Evolutionary conservation across 2,113 vertebrate genomes (phyloP).

Genomic region (Carassius carassius): DNA sequence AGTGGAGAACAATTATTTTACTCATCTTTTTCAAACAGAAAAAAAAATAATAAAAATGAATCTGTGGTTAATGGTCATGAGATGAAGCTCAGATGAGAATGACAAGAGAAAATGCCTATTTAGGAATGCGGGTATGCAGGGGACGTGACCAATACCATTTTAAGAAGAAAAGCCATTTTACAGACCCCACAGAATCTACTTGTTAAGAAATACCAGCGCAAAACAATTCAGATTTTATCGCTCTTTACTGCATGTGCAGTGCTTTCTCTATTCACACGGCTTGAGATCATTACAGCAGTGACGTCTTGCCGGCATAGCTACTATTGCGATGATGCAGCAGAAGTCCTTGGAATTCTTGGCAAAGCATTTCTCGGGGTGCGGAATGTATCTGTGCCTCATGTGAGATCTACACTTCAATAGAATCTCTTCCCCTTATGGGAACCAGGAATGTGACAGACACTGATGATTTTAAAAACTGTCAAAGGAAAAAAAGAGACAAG

Average conservation of each 20-base stretch:
- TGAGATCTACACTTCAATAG: slow-evolving; percentile 76
- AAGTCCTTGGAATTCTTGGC: slow-evolving; percentile 56
- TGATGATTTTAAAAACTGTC: slow-evolving; percentile 63
- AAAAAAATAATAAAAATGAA: background rate
- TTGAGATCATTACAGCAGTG: background rate
- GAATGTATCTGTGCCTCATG: slow-evolving; percentile 55
- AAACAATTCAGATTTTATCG: background rate
- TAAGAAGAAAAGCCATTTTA: background rate
- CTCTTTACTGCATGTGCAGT: background rate
- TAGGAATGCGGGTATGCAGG: background rate
- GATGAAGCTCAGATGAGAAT: slow-evolving; percentile 13
- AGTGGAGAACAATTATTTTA: background rate
- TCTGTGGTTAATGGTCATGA: background rate
- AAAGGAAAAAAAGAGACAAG: slow-evolving; percentile 56
- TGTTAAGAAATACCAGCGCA: slow-evolving; percentile 10
- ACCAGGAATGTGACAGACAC: slow-evolving; percentile 69
- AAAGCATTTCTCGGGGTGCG: slow-evolving; percentile 39
- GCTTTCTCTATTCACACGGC: background rate
- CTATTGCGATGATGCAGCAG: slow-evolving; percentile 35
- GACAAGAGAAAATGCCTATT: background rate
- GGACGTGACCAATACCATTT: background rate
- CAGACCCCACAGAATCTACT: slow-evolving; percentile 3
- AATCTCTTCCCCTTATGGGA: slow-evolving; percentile 74
- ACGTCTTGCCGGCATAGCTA: slow-evolving; percentile 54
- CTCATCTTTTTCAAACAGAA: background rate